A percentile compares a stretch with the other conserved stretches of the same genome.
Evolutionary conservation across 2,888 invertebrate species (phyloP).

Genomic region (Netelia virgata): DNA sequence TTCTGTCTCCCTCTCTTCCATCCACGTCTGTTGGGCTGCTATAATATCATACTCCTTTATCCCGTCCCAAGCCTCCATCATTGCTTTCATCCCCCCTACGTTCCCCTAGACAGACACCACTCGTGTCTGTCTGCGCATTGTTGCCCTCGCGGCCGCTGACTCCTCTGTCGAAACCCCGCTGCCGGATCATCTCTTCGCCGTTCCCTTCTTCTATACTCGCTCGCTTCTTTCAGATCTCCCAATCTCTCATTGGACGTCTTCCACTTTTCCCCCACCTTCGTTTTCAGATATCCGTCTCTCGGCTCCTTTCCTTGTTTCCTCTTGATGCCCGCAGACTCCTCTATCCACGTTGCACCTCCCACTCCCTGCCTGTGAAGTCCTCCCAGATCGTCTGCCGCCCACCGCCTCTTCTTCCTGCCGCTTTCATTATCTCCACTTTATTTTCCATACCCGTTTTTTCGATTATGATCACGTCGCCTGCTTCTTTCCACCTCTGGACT

Average conservation of each 20-base stretch:
- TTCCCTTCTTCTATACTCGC: background rate
- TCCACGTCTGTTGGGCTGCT: constrained; percentile 15
- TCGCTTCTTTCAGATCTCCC: background rate
- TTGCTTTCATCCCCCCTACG: constrained; percentile 8
- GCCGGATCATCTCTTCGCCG: background rate
- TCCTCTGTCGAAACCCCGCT: background rate
- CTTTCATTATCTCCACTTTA: constrained; percentile 21
- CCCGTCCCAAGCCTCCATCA: background rate
- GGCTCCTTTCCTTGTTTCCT: background rate
- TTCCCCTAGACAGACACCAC: constrained; percentile 13
- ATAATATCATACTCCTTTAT: constrained; percentile 12
- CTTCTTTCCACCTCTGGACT: background rate
- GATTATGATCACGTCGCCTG: background rate
- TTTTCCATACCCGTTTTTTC: background rate
- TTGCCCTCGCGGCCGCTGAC: no score
- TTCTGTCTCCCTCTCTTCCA: constrained; percentile 18
- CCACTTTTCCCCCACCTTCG: background rate
- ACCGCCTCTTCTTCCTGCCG: background rate
- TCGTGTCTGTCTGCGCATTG: no score
- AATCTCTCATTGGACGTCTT: background rate
- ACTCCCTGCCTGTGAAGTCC: background rate
- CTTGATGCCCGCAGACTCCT: background rate
- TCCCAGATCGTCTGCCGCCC: background rate
- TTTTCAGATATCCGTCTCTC: constrained; percentile 1
- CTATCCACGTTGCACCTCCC: constrained; percentile 8